Evolutionary conservation across 1,140 invertebrate genomes (phyloP), one percentile per base, ranked within the genome.

Genomic region (Lethrus apterus): DNA sequence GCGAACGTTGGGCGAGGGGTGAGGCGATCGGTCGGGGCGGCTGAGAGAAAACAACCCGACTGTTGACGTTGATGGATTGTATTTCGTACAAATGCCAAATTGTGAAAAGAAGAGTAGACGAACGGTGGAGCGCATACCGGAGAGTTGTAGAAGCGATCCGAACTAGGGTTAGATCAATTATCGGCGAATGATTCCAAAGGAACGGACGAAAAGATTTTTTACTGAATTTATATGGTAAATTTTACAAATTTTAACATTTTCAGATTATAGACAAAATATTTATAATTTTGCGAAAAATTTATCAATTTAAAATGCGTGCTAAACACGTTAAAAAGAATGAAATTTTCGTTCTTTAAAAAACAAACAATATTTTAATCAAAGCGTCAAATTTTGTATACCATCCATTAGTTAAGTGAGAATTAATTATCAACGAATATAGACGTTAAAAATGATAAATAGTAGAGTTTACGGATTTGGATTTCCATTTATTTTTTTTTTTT

Each of bases 61-160:
- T 59, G 63, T 57, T 64, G 64, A 66, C 64, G 53, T 64, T 66
- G 64, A 66, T 66, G 62, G 57, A 66, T 66, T 51, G 51, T 60
- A 60, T 64, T 65, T 51, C 63, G 62, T 66, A 66, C 64, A 63
- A 66, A 66, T 62, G 62, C 63, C 64, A 66, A 65, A 66, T 66
- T 64, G 64, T 66, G 64, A 66, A 66, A 66, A 66, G 64, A 66
- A 66, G 62, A 64, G 62, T 63, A 65, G 62, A 64, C 58, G 57
- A 63, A 59, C 57, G 60, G 53, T 54, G 46, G 57, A 58, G 50
- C 55, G 61, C 58, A 60, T 58, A 60, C 59, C 52, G 45, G 46
- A 43, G 36, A 47, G 47, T 46, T 46, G 51, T 52, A 55, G 52
- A 53, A 51, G 51, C 44, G 50, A 48, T 36, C 53, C 45, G 45